Evolutionary conservation across 2,888 invertebrate species (phyloP), one percentile per base, ranked within the genome.

Genomic region (Yponomeuta cagnagella): DNA sequence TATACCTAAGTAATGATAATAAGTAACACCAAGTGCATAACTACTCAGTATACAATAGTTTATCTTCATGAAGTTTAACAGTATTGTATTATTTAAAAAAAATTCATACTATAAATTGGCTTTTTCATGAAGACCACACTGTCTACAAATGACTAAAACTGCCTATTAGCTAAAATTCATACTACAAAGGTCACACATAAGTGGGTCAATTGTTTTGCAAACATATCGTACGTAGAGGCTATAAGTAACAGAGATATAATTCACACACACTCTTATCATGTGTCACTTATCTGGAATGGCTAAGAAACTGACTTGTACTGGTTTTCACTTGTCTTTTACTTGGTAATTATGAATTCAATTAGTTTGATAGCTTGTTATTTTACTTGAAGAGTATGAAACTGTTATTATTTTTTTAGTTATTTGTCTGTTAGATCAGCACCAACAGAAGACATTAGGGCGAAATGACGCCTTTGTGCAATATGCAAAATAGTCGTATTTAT

Each of bases 171-270:
- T 58, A 58, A 15, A 58, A 15, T 58, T 58, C 15, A 58, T 58
- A 58, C 15, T 58, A 58, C 52, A 58, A 58, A 58, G 52, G 52
- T 58, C 52, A 58, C 52, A 58, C 52, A 15, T 15, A 58, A 58
- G 52, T 58, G 52, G 52, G 52, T 58, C 52, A 58, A 58, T 58
- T 58, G 52, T 12, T 58, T 58, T 58, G 52, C 52, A 58, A 58
- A 58, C 52, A 58, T 58, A 58, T 4, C 5, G 3, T 58, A 15
- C 5, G 3, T 58, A 15, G 15, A 58, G 52, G 52, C 52, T 58
- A 58, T 58, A 12, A 23, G 15, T 15, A 15, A 12, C 15, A 58
- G 52, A 58, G 15, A 15, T 58, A 58, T 5, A 12, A 58, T 58
- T 58, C 52, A 58, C 52, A 15, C 12, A 52, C 52, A 58, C 15